Conservation (phyloP, 2,888 invertebrate genomes). For the Sarcophaga subvicina region DNA sequence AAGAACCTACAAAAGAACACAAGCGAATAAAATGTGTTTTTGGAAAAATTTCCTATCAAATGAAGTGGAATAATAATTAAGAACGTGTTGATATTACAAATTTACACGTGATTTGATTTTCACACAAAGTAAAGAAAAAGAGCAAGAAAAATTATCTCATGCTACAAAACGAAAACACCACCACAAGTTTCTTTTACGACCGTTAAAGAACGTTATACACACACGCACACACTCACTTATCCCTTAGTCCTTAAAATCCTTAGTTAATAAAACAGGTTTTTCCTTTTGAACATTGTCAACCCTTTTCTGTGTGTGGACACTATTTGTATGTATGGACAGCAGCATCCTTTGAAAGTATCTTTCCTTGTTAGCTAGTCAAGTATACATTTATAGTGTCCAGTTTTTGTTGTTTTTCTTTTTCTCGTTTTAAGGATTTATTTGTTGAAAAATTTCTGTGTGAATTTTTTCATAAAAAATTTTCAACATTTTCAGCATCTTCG, state of each 20-base stretch:
- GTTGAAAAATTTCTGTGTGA: conserved; percentile 55
- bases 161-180: conserved; percentile 41
- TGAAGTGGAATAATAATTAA: conserved; percentile 63
- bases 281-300: conserved; percentile 36
- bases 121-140: not conserved
- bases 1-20: not conserved
- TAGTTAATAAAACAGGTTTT: conserved; percentile 37
- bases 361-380: conserved; percentile 30
- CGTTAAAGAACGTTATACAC: not conserved
- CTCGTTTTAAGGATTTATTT: conserved; percentile 20
- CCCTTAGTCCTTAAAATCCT: conserved; percentile 2
- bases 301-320: conserved; percentile 18
- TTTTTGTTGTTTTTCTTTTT: conserved; percentile 25
- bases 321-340: not conserved
- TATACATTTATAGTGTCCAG: conserved; percentile 48
- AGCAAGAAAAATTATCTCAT: conserved; percentile 39
- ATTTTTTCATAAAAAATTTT: conserved; percentile 38
- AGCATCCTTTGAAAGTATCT: conserved; percentile 55
- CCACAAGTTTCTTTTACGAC: conserved; percentile 26
- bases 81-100: conserved; percentile 62
- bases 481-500: conserved; percentile 51
- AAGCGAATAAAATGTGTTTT: not conserved
- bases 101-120: conserved; percentile 57
- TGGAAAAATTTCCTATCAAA: conserved; percentile 26
- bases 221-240: not conserved